Percentiles rank a stretch among this genome's conserved stretches.
Evolutionary conservation across 2,797 vertebrate genomes (phyloP).

Genomic region (Pipistrellus kuhlii): DNA sequence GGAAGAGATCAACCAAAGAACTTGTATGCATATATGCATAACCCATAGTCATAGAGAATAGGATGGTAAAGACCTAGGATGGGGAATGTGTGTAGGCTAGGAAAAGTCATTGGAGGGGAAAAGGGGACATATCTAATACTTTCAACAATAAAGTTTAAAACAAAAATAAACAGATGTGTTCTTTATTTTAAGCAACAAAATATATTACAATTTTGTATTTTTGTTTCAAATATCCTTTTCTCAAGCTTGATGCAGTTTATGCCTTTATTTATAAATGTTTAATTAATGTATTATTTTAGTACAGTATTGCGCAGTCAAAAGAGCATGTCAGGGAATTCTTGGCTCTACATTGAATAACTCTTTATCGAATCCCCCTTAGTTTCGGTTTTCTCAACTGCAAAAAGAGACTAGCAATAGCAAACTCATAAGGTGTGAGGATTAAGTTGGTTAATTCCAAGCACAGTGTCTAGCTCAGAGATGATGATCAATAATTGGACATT

Average conservation of each 20-base stretch:
- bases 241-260: neutral
- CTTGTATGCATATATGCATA: no score
- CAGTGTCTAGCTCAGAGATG: neutral
- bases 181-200: conserved; percentile 28
- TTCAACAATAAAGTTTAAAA: no score
- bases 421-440: neutral
- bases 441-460: conserved; percentile 10
- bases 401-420: neutral
- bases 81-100: no score
- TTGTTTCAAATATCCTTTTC: conserved; percentile 34
- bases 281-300: conserved; percentile 2
- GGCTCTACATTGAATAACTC: neutral
- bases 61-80: no score
- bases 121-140: no score
- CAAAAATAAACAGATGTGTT: neutral
- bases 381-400: conserved; percentile 8
- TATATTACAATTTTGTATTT: conserved; percentile 15
- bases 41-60: no score
- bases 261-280: conserved; percentile 14
- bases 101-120: no score
- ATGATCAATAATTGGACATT: neutral
- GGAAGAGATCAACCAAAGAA: no score
- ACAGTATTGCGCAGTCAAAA: conserved; percentile 6
- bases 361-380: conserved; percentile 40
- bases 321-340: conserved; percentile 12